Conservation (phyloP, 2,797 vertebrate genomes). For the Peromyscus nudipes region DNA sequence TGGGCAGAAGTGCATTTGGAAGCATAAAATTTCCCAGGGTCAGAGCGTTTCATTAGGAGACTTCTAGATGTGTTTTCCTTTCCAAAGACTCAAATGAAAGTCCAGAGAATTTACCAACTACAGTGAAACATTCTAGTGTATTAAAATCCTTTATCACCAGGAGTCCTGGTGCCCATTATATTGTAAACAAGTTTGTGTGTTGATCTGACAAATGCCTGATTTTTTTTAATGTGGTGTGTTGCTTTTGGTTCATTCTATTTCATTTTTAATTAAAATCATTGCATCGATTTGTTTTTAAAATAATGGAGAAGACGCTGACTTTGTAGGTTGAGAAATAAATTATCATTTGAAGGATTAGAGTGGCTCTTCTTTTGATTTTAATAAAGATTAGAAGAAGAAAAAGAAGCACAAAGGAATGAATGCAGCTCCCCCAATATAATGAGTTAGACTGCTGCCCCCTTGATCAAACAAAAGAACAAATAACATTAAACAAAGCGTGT, state of each 20-base stretch:
- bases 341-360: constrained; percentile 86
- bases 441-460: constrained; percentile 76
- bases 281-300: constrained; percentile 85
- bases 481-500: constrained; percentile 82
- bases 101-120: constrained; percentile 82
- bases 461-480: constrained; percentile 82
- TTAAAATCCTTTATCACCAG: constrained; percentile 72
- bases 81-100: constrained; percentile 73
- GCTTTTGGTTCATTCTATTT: constrained; percentile 83
- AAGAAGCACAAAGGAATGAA: constrained; percentile 84
- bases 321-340: constrained; percentile 87
- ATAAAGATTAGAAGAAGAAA: constrained; percentile 87
- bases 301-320: constrained; percentile 82
- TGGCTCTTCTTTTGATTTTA: constrained; percentile 87
- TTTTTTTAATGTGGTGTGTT: constrained; percentile 66
- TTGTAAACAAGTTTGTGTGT: constrained; percentile 78
- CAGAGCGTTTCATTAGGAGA: constrained; percentile 79
- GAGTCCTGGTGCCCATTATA: constrained; percentile 76
- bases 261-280: constrained; percentile 89
- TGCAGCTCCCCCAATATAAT: constrained; percentile 79
- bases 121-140: constrained; percentile 70
- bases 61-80: constrained; percentile 75
- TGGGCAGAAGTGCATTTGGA: constrained; percentile 70
- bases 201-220: constrained; percentile 82
- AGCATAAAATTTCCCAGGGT: constrained; percentile 81